Evolutionary conservation across 2,797 vertebrate species (phyloP), one percentile per base, ranked within the genome.

Genomic region (Sebastes glaucus): DNA sequence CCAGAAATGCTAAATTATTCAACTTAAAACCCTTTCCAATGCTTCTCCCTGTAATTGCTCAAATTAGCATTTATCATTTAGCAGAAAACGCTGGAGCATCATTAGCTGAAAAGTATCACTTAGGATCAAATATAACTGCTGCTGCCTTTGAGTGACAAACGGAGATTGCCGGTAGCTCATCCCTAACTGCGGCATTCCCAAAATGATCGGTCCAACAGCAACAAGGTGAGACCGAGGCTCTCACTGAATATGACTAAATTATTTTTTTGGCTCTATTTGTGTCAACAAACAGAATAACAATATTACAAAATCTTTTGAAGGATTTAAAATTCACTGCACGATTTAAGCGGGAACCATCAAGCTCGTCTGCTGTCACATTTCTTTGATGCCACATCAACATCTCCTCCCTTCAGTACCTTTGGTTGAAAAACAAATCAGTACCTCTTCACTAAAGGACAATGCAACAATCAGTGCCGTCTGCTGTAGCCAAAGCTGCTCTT

Each of bases 31-130:
- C 59, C 52, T 85, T 83, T 76, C 60, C 65, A 38, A 65, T 74
- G 77, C 81, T 78, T 77, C 81, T 83, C 62, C 52, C 49, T 74
- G 38, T 80, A 83, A 90, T 83, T 83, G 81, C 88, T 62, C 65
- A 73, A 85, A 90, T 89, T 85, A 86, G 78, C 85, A 89, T 88
- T 85, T 55, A 90, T 85, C 67, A 77, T 85, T 88, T 67, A 68
- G 78, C 46, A 14, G 76, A 71, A 55, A 55, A 52, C 23, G 35
- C 74, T 61, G 70, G 35, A 81, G 77, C 80, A 74, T 87, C 80
- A 85, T 87, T 84, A 85, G 74, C 60, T 78, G 69, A 60, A 74
- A 84, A 85, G 63, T 55, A 74, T 80, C 69, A 73, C 52, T 78
- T 46, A 55, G 55, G 74, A 75, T 70, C 11, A 71, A 81, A 82